Percentiles rank a stretch among this genome's conserved stretches.
These are phyloP conservation scores for Strongylocentrotus purpuratus DNA, from an alignment of 35 echinoderm and acorn worm genomes.

Conservation along the genomic window DNA sequence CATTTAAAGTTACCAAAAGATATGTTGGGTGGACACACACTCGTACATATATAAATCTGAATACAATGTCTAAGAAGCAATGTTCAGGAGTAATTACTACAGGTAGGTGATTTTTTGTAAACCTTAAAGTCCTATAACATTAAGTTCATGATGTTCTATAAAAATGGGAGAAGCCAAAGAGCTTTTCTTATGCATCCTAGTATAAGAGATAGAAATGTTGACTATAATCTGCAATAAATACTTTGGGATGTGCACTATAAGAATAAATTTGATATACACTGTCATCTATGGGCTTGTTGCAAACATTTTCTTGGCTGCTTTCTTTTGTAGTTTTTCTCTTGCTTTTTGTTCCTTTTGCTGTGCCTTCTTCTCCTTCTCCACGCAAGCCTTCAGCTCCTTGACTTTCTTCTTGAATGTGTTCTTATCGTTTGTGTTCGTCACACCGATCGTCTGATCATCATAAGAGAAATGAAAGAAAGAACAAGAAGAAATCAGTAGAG, in stretches of 20 bases:
- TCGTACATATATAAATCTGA: not conserved
- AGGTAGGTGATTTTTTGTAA: too few species aligned
- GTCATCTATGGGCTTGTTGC: constrained; percentile 22
- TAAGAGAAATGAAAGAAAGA: constrained; percentile 29
- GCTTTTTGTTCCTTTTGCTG: constrained; percentile 84
- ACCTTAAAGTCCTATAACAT: not conserved
- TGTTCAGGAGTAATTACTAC: not conserved
- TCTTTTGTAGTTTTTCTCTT: constrained; percentile 92
- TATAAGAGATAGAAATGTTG: not conserved
- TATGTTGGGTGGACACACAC: not conserved
- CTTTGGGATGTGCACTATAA: not conserved
- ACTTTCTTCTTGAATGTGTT: constrained; percentile 91
- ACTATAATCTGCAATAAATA: not conserved
- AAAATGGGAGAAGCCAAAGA: not conserved
- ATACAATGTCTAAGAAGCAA: not conserved
- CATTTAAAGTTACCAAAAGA: too few species aligned
- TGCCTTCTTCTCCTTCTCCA: constrained; percentile 90
- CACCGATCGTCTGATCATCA: constrained; percentile 67
- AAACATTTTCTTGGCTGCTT: constrained; percentile 96
- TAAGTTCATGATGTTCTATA: not conserved
- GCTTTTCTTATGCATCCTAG: not conserved
- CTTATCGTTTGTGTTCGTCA: constrained; percentile 70
- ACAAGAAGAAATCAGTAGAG: not conserved
- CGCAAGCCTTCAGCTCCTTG: constrained; percentile 84
- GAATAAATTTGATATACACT: not conserved